These are phyloP conservation scores for Amblyornis subalaris DNA, from an alignment of 2,113 vertebrate genomes.

Conservation along the genomic window DNA sequence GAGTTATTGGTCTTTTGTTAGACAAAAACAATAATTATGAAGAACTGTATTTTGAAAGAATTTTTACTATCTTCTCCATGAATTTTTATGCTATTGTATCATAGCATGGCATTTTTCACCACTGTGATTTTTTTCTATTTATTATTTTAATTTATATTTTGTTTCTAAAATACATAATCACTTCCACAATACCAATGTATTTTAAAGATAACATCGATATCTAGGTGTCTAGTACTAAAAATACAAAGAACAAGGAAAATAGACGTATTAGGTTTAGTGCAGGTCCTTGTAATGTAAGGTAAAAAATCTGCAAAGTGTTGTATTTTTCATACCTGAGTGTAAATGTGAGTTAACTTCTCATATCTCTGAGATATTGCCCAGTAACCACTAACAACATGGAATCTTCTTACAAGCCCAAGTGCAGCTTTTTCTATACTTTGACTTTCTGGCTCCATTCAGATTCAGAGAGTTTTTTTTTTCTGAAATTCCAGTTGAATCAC, in stretches of 20 bases:
- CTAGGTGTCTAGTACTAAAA: background rate
- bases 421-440: background rate
- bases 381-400: background rate
- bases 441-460: background rate
- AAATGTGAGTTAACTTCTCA: background rate
- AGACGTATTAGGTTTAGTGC: background rate
- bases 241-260: background rate
- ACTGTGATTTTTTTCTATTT: background rate
- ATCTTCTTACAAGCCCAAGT: background rate
- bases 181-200: background rate
- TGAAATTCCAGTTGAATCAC: background rate
- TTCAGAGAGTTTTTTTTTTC: background rate
- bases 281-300: background rate
- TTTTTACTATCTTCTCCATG: background rate
- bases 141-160: background rate
- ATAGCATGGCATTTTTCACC: background rate
- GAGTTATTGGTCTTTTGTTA: background rate
- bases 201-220: background rate
- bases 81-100: background rate
- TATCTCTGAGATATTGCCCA: background rate
- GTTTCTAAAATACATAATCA: background rate
- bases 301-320: background rate
- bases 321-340: background rate
- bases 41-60: background rate
- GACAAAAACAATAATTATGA: background rate